Evolutionary conservation across 92 coral and sea anemone species (phyloP).

Genomic region (Palythoa heliodiscus): DNA sequence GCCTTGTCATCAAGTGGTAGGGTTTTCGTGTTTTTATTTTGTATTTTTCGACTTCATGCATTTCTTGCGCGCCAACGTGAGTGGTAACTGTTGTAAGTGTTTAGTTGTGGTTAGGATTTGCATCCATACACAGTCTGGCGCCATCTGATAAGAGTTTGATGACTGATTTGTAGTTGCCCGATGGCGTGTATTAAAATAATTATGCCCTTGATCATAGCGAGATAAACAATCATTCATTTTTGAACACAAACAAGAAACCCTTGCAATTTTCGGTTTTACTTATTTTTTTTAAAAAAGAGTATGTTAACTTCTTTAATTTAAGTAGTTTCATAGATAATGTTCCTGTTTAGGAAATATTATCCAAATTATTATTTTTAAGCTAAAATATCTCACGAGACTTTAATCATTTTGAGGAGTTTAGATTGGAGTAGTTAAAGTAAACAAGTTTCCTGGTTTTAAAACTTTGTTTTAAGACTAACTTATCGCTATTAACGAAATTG

Average conservation of each 20-base stretch:
- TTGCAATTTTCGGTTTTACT: too few relatives aligned
- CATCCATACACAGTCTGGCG: neutral
- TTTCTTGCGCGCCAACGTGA: neutral
- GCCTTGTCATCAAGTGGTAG: constrained; percentile 39
- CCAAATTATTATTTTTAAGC: too few relatives aligned
- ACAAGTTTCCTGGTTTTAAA: neutral
- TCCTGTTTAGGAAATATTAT: too few relatives aligned
- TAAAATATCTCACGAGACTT: too few relatives aligned
- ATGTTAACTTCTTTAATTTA: too few relatives aligned
- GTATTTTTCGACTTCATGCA: neutral
- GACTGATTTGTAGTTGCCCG: neutral
- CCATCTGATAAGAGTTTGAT: constrained; percentile 11
- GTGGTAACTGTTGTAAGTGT: neutral
- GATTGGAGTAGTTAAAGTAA: neutral
- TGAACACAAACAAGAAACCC: neutral
- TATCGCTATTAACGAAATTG: neutral
- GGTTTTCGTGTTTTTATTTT: neutral
- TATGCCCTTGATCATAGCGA: neutral
- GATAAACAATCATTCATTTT: neutral
- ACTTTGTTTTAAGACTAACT: neutral
- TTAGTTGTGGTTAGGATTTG: constrained; percentile 17
- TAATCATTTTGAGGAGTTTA: too few relatives aligned
- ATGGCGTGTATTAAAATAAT: neutral
- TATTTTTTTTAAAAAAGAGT: too few relatives aligned
- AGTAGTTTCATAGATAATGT: too few relatives aligned